Percentiles rank a stretch among this genome's conserved stretches.
Evolutionary conservation across 2,888 invertebrate genomes (phyloP).

Genomic region (Anodontia alba): DNA sequence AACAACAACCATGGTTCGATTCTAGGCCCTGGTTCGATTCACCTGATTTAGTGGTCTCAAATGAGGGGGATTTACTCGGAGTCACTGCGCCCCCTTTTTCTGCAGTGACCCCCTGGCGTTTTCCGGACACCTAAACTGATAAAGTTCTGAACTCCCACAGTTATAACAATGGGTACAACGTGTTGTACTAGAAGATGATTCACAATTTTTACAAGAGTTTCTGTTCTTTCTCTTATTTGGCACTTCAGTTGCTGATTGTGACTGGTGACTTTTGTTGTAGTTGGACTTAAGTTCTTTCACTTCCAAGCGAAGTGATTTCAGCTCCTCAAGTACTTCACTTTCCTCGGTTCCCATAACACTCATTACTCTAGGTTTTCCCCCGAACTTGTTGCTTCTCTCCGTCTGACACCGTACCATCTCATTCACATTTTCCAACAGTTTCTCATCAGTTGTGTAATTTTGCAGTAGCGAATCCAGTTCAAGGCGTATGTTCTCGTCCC

Average conservation of each 20-base stretch:
- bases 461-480: background rate
- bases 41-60: too few relatives aligned
- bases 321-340: background rate
- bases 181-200: background rate
- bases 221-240: background rate
- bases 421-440: background rate
- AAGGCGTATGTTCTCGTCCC: background rate
- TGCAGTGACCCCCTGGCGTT: background rate
- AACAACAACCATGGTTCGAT: too few relatives aligned
- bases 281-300: background rate
- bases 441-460: background rate
- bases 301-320: background rate
- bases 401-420: background rate
- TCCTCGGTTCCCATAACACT: background rate
- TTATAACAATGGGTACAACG: constrained; percentile 28
- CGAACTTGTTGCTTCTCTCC: background rate
- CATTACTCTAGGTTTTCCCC: background rate
- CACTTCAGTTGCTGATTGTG: background rate
- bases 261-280: background rate
- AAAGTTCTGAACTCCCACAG: constrained; percentile 19
- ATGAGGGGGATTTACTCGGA: background rate
- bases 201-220: background rate
- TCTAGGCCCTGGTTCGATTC: too few relatives aligned
- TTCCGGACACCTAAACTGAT: background rate
- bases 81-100: background rate